Evolutionary conservation across 2,888 invertebrate genomes (phyloP).

Genomic region (Agrenia bidenticulata): DNA sequence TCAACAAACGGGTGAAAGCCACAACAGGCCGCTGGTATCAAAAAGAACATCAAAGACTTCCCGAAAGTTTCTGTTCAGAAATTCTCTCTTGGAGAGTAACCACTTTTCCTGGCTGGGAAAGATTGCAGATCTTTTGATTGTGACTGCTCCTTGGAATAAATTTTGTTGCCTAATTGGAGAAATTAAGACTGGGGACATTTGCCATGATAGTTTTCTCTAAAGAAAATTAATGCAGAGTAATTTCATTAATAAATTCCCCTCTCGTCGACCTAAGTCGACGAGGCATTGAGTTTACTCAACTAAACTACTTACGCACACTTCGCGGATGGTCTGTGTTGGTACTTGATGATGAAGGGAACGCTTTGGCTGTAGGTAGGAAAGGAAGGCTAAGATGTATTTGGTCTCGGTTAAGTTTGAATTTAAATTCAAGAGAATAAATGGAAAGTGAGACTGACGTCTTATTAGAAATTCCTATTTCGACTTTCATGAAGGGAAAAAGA

Average conservation of each 20-base stretch:
- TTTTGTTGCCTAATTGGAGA: slow-evolving; percentile 45
- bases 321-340: background rate
- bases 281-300: background rate
- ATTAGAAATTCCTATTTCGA: slow-evolving; percentile 15
- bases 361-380: background rate
- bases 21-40: too few species aligned
- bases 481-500: background rate
- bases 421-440: slow-evolving; percentile 11
- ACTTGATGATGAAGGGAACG: background rate
- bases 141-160: slow-evolving; percentile 32
- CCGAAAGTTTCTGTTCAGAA: too few species aligned
- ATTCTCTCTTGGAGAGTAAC: too few species aligned
- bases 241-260: slow-evolving; percentile 48
- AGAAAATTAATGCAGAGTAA: slow-evolving; percentile 48
- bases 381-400: background rate
- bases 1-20: too few species aligned
- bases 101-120: slow-evolving; percentile 8
- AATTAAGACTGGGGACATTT: slow-evolving; percentile 36
- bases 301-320: slow-evolving; percentile 8
- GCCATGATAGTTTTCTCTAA: slow-evolving; percentile 41
- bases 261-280: background rate
- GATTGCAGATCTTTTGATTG: slow-evolving; percentile 23
- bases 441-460: slow-evolving; percentile 18
- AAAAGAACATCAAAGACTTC: too few species aligned
- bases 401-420: background rate